Conservation (phyloP, 2,888 invertebrate species). For the Agrochola litura region DNA sequence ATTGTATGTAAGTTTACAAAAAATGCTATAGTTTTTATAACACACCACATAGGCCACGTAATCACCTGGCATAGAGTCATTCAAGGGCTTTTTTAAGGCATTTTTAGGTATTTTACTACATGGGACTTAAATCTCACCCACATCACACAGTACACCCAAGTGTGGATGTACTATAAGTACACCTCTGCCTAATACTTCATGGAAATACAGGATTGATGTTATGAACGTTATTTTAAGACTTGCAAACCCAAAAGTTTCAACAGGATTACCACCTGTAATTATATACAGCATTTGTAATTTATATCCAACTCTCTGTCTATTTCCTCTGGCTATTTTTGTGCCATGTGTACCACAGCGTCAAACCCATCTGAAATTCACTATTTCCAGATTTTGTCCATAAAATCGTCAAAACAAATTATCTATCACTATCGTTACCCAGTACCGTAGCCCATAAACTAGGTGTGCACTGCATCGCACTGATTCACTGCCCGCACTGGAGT, state of each 20-base stretch:
- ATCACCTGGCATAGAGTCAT: background rate
- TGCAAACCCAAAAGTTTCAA: background rate
- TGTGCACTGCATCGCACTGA: slow-evolving; percentile 64
- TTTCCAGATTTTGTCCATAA: slow-evolving; percentile 22
- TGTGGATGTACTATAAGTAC: background rate
- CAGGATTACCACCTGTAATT: background rate
- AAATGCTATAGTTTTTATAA: too few relatives aligned
- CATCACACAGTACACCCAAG: background rate
- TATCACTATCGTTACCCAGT: slow-evolving; percentile 37
- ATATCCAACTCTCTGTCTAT: too few relatives aligned
- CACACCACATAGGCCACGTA: background rate
- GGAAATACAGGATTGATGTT: background rate
- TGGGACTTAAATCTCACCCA: background rate
- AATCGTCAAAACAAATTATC: slow-evolving; percentile 28
- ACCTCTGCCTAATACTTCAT: background rate
- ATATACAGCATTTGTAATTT: background rate
- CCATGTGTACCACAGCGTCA: background rate
- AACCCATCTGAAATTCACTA: slow-evolving; percentile 7
- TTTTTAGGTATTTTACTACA: background rate
- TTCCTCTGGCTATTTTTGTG: too few relatives aligned
- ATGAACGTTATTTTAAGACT: too few relatives aligned
- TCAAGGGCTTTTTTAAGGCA: background rate
- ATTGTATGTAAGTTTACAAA: background rate
- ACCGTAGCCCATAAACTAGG: slow-evolving; percentile 55
- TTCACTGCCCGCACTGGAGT: slow-evolving; percentile 56